Evolutionary conservation across 2,797 vertebrate genomes (phyloP), one percentile per base, ranked within the genome.

Genomic region (Melopsittacus undulatus): DNA sequence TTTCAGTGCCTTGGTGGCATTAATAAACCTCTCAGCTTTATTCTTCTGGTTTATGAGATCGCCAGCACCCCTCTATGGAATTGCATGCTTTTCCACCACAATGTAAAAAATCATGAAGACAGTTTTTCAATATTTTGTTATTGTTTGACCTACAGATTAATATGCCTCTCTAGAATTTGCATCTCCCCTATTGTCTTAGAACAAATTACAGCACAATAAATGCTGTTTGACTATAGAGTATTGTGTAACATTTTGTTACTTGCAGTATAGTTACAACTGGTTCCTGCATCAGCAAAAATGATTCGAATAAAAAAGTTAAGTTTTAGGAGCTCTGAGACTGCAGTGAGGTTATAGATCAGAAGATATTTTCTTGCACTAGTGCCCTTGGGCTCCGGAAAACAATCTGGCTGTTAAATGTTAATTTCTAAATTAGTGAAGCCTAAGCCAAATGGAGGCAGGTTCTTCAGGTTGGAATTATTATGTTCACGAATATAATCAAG

Each of bases 141-240:
- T 98, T 98, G 96, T 96, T 96, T 98, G 96, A 98, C 95, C 96
- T 94, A 97, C 94, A 93, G 97, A 97, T 98, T 97, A 97, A 97
- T 98, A 96, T 52, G 88, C 84, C 97, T 97, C 95, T 94, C 83
- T 94, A 97, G 97, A 97, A 97, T 98, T 97, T 96, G 94, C 94
- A 97, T 96, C 87, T 90, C 61, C 92, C 79, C 89, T 95, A 72
- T 84, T 96, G 96, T 96, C 93, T 83, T 95, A 95, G 93, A 96
- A 89, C 84, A 98, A 97, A 98, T 97, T 97, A 96, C 85, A 80
- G 79, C 74, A 94, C 90, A 97, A 93, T 95, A 96, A 97, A 96
- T 96, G 96, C 79, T 94, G 77, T 93, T 85, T 96, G 90, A 96
- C 72, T 92, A 75, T 84, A 97, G 93, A 97, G 87, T 67, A 59